A percentile compares a stretch with the other conserved stretches of the same genome.
phyloP scores from a whole-genome alignment of 2,888 invertebrate species.

The Venusia cambrica region DNA sequence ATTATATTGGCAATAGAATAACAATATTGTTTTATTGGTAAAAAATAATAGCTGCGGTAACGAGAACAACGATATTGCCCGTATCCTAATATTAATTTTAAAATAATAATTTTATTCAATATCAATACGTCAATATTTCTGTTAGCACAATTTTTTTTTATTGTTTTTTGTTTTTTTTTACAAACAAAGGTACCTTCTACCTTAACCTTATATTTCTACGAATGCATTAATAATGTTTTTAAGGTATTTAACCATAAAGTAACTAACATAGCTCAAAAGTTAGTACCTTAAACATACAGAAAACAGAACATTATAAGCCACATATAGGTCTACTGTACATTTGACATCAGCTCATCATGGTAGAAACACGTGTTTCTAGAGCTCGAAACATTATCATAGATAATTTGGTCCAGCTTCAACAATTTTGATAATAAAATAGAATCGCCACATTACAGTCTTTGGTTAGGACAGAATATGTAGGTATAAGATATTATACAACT shows the following conservation, averaged over 20 bases:
- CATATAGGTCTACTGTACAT: constrained; percentile 9
- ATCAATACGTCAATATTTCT: constrained; percentile 69
- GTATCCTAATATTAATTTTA: constrained; percentile 52
- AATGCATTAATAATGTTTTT: constrained; percentile 65
- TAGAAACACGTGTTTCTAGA: constrained; percentile 20
- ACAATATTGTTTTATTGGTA: constrained; percentile 59
- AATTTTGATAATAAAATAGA: constrained; percentile 53
- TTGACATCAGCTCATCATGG: constrained; percentile 2
- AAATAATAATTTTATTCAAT: constrained; percentile 46
- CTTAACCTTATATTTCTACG: constrained; percentile 69
- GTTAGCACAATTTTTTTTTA: constrained; percentile 76
- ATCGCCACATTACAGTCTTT: constrained; percentile 74
- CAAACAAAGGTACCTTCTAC: constrained; percentile 62
- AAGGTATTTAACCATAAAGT: constrained; percentile 63
- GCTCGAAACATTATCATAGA: constrained; percentile 35
- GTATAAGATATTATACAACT: constrained; percentile 59
- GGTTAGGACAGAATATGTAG: constrained; percentile 68
- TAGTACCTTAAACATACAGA: constrained; percentile 48
- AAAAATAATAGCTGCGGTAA: constrained; percentile 65
- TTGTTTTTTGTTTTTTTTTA: constrained; percentile 56
- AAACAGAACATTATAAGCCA: too few species aligned
- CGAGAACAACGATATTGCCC: constrained; percentile 64
- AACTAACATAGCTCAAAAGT: constrained; percentile 48
- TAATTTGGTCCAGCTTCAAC: constrained; percentile 76
- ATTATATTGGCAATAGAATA: constrained; percentile 66